Percentiles rank a stretch among this genome's conserved stretches.
Conservation (phyloP, 2,888 invertebrate genomes). For the Anthoptus insignis region DNA sequence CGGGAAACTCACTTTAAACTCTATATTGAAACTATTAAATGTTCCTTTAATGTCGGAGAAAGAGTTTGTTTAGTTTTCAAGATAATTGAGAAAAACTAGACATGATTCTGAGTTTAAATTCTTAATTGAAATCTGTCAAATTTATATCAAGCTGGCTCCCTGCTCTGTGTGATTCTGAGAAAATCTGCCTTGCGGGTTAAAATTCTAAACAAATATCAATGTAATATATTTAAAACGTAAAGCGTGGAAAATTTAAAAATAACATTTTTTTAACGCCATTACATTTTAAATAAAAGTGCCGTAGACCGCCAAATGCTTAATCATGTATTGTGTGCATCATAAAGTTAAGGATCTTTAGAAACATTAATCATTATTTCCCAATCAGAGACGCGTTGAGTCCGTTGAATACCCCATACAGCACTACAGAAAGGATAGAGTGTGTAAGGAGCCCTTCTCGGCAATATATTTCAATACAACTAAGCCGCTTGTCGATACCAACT, state of each 20-base stretch:
- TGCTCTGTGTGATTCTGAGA: too few relatives aligned
- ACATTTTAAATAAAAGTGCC: too few relatives aligned
- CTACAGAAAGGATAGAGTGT: slow-evolving; percentile 15
- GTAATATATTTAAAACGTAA: too few relatives aligned
- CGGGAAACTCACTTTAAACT: slow-evolving; percentile 11
- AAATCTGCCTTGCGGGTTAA: too few relatives aligned
- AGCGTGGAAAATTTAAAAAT: too few relatives aligned
- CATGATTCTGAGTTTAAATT: too few relatives aligned
- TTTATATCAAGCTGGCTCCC: too few relatives aligned
- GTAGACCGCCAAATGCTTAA: too few relatives aligned
- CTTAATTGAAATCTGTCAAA: too few relatives aligned
- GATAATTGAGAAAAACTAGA: neutral
- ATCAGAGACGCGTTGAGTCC: neutral
- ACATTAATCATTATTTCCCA: slow-evolving; percentile 5
- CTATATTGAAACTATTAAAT: neutral
- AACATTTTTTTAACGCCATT: too few relatives aligned
- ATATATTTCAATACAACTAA: slow-evolving; percentile 85
- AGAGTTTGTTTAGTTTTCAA: neutral
- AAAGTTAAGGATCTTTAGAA: neutral
- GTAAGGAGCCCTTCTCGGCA: slow-evolving; percentile 56
- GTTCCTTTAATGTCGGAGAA: neutral
- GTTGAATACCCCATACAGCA: neutral
- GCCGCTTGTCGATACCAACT: slow-evolving; percentile 81
- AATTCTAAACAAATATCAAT: too few relatives aligned
- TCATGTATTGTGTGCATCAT: too few relatives aligned